Conservation (phyloP, 2,888 invertebrate species). For the Temnothorax ravouxi region DNA sequence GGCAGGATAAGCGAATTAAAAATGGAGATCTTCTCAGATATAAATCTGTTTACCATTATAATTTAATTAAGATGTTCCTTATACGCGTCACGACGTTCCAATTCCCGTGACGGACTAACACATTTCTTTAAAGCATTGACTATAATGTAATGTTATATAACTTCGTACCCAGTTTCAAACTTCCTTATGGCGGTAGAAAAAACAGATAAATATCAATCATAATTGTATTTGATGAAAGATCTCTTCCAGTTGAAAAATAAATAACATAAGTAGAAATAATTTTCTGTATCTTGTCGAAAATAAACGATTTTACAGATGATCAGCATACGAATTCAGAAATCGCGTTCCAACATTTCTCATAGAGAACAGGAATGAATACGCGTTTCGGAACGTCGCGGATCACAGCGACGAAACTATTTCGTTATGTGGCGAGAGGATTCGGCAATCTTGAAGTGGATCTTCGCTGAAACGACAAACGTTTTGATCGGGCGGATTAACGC, state of each 20-base stretch:
- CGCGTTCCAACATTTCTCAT: neutral
- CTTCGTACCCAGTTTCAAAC: neutral
- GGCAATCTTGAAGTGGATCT: slow-evolving; percentile 57
- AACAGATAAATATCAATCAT: neutral
- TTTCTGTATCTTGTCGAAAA: neutral
- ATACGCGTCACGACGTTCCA: slow-evolving; percentile 7
- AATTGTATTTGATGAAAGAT: neutral
- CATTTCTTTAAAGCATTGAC: neutral
- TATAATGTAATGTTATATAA: neutral
- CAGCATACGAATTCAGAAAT: neutral
- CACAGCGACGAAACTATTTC: slow-evolving; percentile 34
- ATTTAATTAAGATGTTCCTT: slow-evolving; percentile 44
- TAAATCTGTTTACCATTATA: slow-evolving; percentile 35
- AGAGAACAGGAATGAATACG: slow-evolving; percentile 11
- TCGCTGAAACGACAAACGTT: slow-evolving; percentile 56
- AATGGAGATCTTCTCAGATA: slow-evolving; percentile 21
- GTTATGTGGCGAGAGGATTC: slow-evolving; percentile 55
- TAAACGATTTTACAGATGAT: neutral
- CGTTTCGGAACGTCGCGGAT: slow-evolving; percentile 29
- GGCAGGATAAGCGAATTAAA: slow-evolving; percentile 18
- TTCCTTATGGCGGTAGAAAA: neutral
- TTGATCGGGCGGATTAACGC: slow-evolving; percentile 66
- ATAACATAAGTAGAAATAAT: neutral
- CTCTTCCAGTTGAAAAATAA: neutral
- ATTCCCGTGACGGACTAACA: slow-evolving; percentile 29